Percentiles rank a stretch among this genome's conserved stretches.
Evolutionary conservation across 2,797 vertebrate genomes (phyloP).

Genomic region (Scarus forsteni): DNA sequence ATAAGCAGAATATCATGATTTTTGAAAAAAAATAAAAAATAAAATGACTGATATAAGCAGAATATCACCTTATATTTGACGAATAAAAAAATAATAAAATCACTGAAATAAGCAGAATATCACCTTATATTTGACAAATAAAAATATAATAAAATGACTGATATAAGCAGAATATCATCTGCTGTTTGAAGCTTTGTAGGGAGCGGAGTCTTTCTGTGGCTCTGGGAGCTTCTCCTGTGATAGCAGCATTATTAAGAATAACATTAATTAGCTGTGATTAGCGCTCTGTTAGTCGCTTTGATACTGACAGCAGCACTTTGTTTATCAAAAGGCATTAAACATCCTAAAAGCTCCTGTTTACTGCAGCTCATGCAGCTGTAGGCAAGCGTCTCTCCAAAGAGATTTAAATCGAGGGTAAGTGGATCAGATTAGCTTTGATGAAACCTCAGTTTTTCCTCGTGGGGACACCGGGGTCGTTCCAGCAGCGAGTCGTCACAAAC

Average conservation of each 20-base stretch:
- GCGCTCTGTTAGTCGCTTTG: background rate
- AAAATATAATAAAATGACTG: too few species aligned
- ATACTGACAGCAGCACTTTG: constrained; percentile 8
- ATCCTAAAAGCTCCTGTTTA: constrained; percentile 11
- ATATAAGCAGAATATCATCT: too few species aligned
- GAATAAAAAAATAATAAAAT: too few species aligned
- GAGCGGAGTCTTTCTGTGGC: too few species aligned
- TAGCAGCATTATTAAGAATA: background rate
- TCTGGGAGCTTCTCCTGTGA: background rate
- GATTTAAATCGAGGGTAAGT: constrained; percentile 40
- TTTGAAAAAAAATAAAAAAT: too few species aligned
- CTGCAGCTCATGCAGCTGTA: constrained; percentile 14
- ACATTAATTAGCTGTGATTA: constrained; percentile 16
- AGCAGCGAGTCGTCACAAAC: constrained; percentile 32
- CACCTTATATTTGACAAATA: too few species aligned
- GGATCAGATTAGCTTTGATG: constrained; percentile 55
- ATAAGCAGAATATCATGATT: too few species aligned
- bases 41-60: too few species aligned
- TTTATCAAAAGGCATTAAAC: constrained; percentile 2
- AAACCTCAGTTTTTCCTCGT: constrained; percentile 35
- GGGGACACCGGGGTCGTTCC: constrained; percentile 27
- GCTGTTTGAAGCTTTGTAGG: too few species aligned
- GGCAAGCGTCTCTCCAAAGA: constrained; percentile 25
- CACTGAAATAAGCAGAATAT: too few species aligned
- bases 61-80: too few species aligned